Evolutionary conservation across 2,888 invertebrate genomes (phyloP).

Genomic region (Oligia strigilis): DNA sequence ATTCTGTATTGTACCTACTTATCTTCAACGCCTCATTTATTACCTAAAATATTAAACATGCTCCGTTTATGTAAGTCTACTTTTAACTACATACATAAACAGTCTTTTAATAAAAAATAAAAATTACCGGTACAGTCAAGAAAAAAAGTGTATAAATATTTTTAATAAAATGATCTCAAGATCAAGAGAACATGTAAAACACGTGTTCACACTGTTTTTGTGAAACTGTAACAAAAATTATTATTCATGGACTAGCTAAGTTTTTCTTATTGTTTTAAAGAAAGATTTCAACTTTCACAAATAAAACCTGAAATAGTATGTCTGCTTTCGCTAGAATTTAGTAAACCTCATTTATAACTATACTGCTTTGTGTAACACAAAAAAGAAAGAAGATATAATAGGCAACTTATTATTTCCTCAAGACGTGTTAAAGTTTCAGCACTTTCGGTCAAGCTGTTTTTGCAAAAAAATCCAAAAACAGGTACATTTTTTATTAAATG

Average conservation of each 20-base stretch:
- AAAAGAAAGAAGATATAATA: neutral
- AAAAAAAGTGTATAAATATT: slow-evolving; percentile 2
- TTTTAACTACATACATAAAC: neutral
- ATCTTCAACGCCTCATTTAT: neutral
- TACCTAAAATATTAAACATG: neutral
- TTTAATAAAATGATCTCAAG: neutral
- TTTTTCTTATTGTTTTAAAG: slow-evolving; percentile 22
- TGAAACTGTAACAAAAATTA: slow-evolving; percentile 31
- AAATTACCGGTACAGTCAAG: neutral
- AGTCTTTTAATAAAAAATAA: too few species aligned
- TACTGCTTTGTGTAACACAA: neutral
- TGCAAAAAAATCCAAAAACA: neutral
- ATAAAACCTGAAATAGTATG: slow-evolving; percentile 35
- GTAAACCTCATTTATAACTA: slow-evolving; percentile 24
- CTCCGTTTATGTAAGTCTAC: neutral
- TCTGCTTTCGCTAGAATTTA: slow-evolving; percentile 38
- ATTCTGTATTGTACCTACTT: neutral
- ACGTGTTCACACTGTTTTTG: neutral
- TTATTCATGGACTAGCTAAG: slow-evolving; percentile 27
- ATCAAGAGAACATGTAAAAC: neutral
- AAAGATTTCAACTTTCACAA: slow-evolving; percentile 44
- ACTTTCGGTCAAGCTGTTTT: neutral
- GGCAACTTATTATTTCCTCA: slow-evolving; percentile 27
- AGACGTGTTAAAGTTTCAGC: neutral
- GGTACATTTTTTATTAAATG: neutral